These are phyloP conservation scores for Stenodema calcarata DNA, from an alignment of 2,888 invertebrate genomes.

Conservation along the genomic window DNA sequence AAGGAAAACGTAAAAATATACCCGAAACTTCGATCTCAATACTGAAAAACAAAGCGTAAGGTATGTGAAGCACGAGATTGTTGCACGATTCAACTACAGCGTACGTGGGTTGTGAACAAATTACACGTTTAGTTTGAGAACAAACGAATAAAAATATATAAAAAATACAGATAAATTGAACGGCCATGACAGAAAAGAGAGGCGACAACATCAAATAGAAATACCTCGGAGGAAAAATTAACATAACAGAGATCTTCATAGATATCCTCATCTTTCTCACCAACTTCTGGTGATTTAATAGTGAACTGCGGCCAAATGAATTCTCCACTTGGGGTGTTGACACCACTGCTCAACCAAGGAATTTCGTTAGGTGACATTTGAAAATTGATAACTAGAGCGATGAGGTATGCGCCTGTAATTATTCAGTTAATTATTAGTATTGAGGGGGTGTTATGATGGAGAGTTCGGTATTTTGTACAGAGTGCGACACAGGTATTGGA, in stretches of 20 bases:
- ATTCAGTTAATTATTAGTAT: too few species aligned
- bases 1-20: neutral
- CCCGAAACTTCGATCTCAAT: neutral
- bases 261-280: constrained; percentile 77
- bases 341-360: constrained; percentile 45
- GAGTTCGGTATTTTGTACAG: too few species aligned
- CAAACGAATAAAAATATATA: neutral
- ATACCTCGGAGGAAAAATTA: constrained; percentile 79
- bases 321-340: constrained; percentile 59
- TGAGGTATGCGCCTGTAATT: neutral
- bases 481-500: too few species aligned
- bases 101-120: neutral
- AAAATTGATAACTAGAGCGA: neutral
- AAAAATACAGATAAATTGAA: neutral
- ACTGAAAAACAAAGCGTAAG: neutral
- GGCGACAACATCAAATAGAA: constrained; percentile 14
- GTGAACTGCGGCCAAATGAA: constrained; percentile 71
- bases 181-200: neutral
- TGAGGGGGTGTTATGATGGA: too few species aligned
- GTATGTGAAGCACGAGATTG: neutral
- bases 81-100: neutral
- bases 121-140: neutral
- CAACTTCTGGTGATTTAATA: constrained; percentile 68
- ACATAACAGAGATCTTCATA: constrained; percentile 90
- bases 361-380: neutral